Base-by-base conservation (phyloP, 2,888 invertebrate species). In the Chrysolina americana region DNA sequence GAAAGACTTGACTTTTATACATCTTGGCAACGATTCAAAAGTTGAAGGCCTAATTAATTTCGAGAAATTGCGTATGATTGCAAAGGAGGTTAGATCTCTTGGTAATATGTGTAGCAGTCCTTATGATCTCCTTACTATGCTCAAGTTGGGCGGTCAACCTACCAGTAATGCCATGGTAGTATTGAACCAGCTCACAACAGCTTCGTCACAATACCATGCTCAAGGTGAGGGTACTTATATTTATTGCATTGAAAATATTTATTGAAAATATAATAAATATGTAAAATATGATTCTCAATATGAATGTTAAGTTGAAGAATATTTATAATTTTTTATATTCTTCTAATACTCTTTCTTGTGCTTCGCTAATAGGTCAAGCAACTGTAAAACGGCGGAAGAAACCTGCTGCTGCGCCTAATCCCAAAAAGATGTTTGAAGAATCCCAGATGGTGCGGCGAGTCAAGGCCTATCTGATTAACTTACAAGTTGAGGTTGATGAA, bases 361-460 rank as follows among this genome's bases (percentile, higher is more conserved):
- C 63, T 11, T 70, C n/a, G 28, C 47, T 36, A 75, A 89, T 89
- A 89, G 94, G 94, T 9, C 94, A 94, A 84, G 94, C 96, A 0
- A 97, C 96, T 1, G 96, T 97, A 0, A 97, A 97, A 86, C 90
- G 96, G 81, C 91, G 97, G 81, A 96, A 97, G 88, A 95, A 97
- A 86, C 94, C 97, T 0, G 92, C 95, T 41, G 94, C 96, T 41
- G 95, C 96, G 5, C 96, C 96, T 1, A 98, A 98, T 89, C 96
- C 97, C 68, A 98, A 98, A 89, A 98, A 98, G 88, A 98, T 98
- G 98, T 98, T 97, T 88, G 98, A 98, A 88, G 98, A 98, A 90
- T 98, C 98, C 41, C 97, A 98, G 89, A 99, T 99, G 99, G 98
- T 98, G 71, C 92, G 98, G 41, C 91, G 98, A 72, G 98, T 99